Conservation (phyloP, 1,140 invertebrate species). For the Megalopta genalis region DNA sequence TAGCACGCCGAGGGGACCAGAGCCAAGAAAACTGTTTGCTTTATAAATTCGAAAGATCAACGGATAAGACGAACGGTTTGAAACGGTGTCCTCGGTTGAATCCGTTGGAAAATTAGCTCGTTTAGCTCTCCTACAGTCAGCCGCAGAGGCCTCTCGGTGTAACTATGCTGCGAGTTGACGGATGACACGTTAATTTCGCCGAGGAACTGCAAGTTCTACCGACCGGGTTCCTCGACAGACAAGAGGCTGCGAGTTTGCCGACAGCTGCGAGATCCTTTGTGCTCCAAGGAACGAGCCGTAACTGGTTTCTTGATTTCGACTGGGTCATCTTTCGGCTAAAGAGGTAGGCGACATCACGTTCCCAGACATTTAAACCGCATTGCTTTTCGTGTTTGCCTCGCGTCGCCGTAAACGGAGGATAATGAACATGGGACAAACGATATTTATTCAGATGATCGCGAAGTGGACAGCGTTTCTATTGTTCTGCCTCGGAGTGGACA, state of each 20-base stretch:
- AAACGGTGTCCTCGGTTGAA: background rate
- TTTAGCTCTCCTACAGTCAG: constrained; percentile 9
- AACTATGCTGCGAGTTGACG: constrained; percentile 22
- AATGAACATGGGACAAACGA: background rate
- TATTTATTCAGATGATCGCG: constrained; percentile 21
- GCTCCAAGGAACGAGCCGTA: background rate
- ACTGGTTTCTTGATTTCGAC: constrained; percentile 1
- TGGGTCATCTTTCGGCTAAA: background rate
- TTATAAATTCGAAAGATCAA: background rate
- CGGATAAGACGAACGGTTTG: background rate
- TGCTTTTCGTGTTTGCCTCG: background rate
- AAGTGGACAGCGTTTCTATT: constrained; percentile 2
- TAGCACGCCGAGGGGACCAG: background rate
- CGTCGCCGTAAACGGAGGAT: background rate
- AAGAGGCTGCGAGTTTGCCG: background rate
- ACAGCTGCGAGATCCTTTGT: constrained; percentile 17
- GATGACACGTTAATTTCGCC: constrained; percentile 42
- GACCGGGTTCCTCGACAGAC: background rate
- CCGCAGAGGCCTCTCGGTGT: background rate
- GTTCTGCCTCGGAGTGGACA: background rate
- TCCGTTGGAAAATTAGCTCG: constrained; percentile 16
- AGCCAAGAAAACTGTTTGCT: background rate
- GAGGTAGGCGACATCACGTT: background rate
- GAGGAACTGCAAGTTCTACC: background rate
- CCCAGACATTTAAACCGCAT: background rate